Conservation (phyloP, 1,140 invertebrate genomes). For the Orchestia grillus region DNA sequence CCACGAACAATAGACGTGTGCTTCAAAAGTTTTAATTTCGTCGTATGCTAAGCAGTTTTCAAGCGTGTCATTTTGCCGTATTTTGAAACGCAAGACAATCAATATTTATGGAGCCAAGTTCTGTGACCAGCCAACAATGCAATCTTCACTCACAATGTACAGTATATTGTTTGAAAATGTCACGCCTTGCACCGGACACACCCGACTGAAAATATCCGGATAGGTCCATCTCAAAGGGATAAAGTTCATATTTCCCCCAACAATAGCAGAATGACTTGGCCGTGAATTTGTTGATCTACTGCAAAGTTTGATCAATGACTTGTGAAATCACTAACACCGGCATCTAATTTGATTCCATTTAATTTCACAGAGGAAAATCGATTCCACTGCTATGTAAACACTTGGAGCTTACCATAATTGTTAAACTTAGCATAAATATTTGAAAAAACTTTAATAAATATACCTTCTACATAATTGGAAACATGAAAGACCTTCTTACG, state of each 20-base stretch:
- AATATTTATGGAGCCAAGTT: background rate
- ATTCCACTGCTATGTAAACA: background rate
- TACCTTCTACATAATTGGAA: background rate
- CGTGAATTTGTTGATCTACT: background rate
- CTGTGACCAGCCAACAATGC: background rate
- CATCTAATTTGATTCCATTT: background rate
- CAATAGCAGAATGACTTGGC: background rate
- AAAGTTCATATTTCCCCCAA: background rate
- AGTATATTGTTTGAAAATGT: background rate
- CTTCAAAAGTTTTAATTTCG: background rate
- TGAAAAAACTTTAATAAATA: background rate
- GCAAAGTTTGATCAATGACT: background rate
- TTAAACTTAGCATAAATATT: background rate
- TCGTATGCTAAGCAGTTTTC: background rate
- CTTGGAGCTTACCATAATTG: background rate
- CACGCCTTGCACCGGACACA: too few relatives aligned
- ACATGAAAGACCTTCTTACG: too few relatives aligned
- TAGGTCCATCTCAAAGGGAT: background rate
- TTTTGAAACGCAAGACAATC: background rate
- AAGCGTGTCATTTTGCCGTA: background rate
- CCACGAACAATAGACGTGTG: background rate
- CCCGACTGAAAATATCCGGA: background rate
- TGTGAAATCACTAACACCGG: background rate
- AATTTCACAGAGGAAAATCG: background rate
- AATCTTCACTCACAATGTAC: background rate